Evolutionary conservation across 2,888 invertebrate genomes (phyloP), one percentile per base, ranked within the genome.

Genomic region (Rutpela maculata): DNA sequence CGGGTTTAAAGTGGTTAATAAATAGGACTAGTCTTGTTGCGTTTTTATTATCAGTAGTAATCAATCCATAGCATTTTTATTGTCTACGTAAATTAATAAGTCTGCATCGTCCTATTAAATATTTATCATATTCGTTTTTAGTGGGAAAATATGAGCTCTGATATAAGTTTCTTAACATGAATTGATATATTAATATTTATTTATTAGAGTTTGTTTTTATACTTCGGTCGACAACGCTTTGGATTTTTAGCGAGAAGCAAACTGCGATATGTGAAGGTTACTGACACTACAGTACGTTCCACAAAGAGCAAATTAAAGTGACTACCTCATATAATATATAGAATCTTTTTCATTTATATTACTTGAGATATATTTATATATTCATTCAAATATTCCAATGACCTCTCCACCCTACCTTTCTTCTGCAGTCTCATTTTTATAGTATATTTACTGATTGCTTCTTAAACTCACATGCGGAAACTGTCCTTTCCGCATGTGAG

Each of bases 1-100:
- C 57, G 38, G 62, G 59, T 72, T 60, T 35, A 38, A 12, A 7
- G 67, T 67, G 57, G 72, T 35, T 17, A 62, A 72, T 72, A 72
- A 62, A 63, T 72, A 12, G 50, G 19, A 72, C 72, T 72, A 59
- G 62, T 72, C 38, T 72, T 59, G n/a, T 72, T 72, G 62, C 60
- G 26, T 38, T 31, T 62, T 72, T 19, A 35, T 55, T 50, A 67
- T 50, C 7, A 5, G 12, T 5, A 15, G 12, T 59, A 22, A 59
- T 62, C 62, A 62, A 62, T 62, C 59, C 22, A 18, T 62, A 31
- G 15, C 35, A 67, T 50, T 50, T 19, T 43, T 19, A 67, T 38
- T n/a, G 59, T 59, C 31, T 62, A 62, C 62, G 15, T 31, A 62
- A 62, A 62, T 62, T 59, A 59, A 19, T 59, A 59, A 12, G 19